Base-by-base conservation (phyloP, 2,888 invertebrate genomes). In the Xanthia togata region DNA sequence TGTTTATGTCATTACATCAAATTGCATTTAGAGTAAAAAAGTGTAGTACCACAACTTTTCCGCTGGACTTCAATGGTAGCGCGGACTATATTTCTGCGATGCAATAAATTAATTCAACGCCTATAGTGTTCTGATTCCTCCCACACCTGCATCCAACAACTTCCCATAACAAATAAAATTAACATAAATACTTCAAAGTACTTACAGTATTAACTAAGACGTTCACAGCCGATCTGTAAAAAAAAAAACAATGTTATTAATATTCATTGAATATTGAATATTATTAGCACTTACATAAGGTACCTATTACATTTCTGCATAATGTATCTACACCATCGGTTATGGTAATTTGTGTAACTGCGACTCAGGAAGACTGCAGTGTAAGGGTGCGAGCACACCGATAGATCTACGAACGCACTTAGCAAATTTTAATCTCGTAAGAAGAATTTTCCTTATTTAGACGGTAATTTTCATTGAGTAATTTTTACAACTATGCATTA, bases 181-280 rank as follows among this genome's bases (percentile, higher is more conserved):
- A 73, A 63, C 78, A 85, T 83, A 83, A 85, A 68, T 82, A 81
- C 26, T 70, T 78, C 4, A 67, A 73, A 60, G 23, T 71, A 91
- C 92, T 92, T 78, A 92, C 92, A 84, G 68, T 89, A 71, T 87
- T 85, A 79, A 88, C 87, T 88, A 85, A 86, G 88, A 82, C 75
- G 84, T 84, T 82, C 87, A 88, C 91, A 86, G 89, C 88, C 87
- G 79, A 87, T 82, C 83, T 86, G 92, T 84, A 90, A 74, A 89
- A 90, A 80, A 85, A 83, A 84, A 80, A 82, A 74, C 75, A 71
- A 76, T 6, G 11, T 12, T 8, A 82, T 88, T 38, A 88, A 80
- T 87, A 87, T 87, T 86, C 70, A 88, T 86, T 41, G 64, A 12
- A 47, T 38, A 74, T 68, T 74, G 35, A 76, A 67, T 72, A 57